Evolutionary conservation across 2,888 invertebrate species (phyloP).

Genomic region (Lottia gigantea): DNA sequence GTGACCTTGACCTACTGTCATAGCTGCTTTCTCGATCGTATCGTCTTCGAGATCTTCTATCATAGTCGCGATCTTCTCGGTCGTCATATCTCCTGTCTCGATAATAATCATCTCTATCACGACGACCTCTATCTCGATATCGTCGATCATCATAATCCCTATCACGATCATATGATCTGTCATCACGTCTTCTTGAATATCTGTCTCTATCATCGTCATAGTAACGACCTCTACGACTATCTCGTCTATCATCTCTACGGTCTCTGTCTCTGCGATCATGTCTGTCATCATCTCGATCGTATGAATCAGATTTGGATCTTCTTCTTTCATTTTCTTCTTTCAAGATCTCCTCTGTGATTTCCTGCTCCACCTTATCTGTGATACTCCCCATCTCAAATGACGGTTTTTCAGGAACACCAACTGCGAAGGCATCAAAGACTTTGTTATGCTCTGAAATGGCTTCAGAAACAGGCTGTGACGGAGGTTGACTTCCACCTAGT

Average conservation of each 20-base stretch:
- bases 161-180: constrained; percentile 16
- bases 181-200: constrained; percentile 24
- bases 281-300: constrained; percentile 30
- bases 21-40: constrained; percentile 12
- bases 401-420: neutral
- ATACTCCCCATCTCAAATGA: neutral
- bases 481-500: neutral
- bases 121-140: constrained; percentile 24
- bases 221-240: constrained; percentile 26
- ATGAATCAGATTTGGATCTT: constrained; percentile 10
- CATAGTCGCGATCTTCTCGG: constrained; percentile 3
- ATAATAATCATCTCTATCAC: constrained; percentile 24
- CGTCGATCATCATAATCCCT: constrained; percentile 11
- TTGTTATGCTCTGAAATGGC: neutral
- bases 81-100: constrained; percentile 20
- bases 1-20: constrained; percentile 14
- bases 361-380: constrained; percentile 26
- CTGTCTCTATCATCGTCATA: constrained; percentile 32
- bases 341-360: constrained; percentile 24
- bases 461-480: neutral
- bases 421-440: neutral
- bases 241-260: constrained; percentile 17
- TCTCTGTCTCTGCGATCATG: constrained; percentile 16
- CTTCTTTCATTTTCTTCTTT: constrained; percentile 19
- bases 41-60: constrained; percentile 13